Conservation (phyloP, 2,113 vertebrate species). For the Microtus oregoni region DNA sequence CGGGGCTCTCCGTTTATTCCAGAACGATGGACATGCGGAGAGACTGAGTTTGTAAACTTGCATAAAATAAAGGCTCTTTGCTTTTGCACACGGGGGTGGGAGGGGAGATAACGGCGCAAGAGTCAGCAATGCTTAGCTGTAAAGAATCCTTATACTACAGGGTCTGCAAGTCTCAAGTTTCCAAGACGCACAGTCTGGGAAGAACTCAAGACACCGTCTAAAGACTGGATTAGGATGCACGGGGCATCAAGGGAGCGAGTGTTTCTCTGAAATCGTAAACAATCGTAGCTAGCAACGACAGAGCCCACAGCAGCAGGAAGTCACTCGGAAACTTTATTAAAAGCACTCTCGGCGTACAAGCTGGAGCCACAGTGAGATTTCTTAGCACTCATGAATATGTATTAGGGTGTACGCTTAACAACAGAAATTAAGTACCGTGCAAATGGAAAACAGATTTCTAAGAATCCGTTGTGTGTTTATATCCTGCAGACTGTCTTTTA, state of each 20-base stretch:
- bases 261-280: not conserved
- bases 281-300: not conserved
- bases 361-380: slow-evolving; percentile 44
- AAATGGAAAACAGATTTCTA: slow-evolving; percentile 74
- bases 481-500: slow-evolving; percentile 69
- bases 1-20: no score
- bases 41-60: no score
- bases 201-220: not conserved
- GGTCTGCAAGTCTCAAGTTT: not conserved
- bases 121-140: not conserved
- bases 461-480: slow-evolving; percentile 61
- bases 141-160: fast-evolving
- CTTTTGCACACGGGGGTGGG: no score
- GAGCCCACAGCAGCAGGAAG: not conserved
- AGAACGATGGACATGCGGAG: no score
- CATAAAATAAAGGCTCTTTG: no score
- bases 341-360: not conserved
- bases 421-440: slow-evolving; percentile 53
- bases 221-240: not conserved
- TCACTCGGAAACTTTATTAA: slow-evolving; percentile 46
- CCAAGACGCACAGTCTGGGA: not conserved
- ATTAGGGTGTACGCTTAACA: slow-evolving; percentile 55
- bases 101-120: no score
- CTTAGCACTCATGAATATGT: slow-evolving; percentile 69
- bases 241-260: fast-evolving